Conservation (phyloP, 2,888 invertebrate species). For the Drosophila anomelani region DNA sequence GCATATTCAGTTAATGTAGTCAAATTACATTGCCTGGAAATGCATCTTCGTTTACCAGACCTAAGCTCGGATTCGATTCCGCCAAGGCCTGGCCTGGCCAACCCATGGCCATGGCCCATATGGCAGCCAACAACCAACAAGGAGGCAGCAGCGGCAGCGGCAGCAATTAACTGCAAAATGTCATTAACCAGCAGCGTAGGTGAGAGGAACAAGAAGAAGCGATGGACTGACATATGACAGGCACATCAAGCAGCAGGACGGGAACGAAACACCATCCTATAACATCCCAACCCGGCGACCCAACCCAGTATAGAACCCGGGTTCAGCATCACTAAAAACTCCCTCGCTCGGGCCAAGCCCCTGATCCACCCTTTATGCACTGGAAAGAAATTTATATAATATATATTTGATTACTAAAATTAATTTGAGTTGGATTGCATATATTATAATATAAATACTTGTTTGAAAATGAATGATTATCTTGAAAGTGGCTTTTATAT, state of each 20-base stretch:
- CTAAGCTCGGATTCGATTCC: constrained; percentile 22
- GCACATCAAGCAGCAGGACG: constrained; percentile 65
- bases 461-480: neutral
- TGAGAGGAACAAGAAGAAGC: constrained; percentile 60
- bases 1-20: constrained; percentile 64
- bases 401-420: neutral
- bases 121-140: constrained; percentile 41
- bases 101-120: constrained; percentile 62
- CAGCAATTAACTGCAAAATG: constrained; percentile 78
- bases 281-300: constrained; percentile 5
- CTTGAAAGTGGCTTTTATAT: neutral
- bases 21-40: constrained; percentile 78
- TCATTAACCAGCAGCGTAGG: constrained; percentile 78
- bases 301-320: constrained; percentile 24
- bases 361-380: constrained; percentile 36
- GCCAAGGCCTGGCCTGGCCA: neutral
- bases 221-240: constrained; percentile 77
- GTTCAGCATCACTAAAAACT: constrained; percentile 61
- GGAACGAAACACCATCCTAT: constrained; percentile 31
- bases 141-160: constrained; percentile 28
- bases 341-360: constrained; percentile 50
- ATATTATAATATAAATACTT: neutral
- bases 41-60: constrained; percentile 70
- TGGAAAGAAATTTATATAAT: neutral
- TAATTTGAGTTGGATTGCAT: too few relatives aligned